Evolutionary conservation across 2,113 vertebrate genomes (phyloP), one percentile per base, ranked within the genome.

Genomic region (Callocephalon fimbriatum): DNA sequence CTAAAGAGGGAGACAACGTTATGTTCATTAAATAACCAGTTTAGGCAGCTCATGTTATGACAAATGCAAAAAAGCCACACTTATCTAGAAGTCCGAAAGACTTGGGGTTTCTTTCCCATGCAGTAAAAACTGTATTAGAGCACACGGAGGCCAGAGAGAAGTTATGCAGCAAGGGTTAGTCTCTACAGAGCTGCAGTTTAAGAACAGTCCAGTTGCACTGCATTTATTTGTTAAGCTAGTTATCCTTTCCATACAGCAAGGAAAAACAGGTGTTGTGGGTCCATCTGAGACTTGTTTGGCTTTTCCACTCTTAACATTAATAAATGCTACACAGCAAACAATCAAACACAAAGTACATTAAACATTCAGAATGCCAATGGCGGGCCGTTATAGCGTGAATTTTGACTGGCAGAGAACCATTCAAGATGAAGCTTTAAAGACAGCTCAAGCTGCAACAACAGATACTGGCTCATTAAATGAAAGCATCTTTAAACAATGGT

Each of bases 401-500:
- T 97, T 92, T 92, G 74, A 95, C 92, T 93, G 96, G 92, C 93
- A 96, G 54, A 95, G 90, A 98, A 87, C 53, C 56, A 88, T 82
- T 97, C 72, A 92, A 92, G 77, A 77, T 88, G 84, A 95, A 95
- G 92, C 78, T 88, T 85, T 80, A 50, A 86, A 93, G 93, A 96
- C 86, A 97, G 96, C 95, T 95, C 96, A 96, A 96, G 91, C 58
- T 95, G 79, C 88, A 93, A 65, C 74, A 93, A 90, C 88, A 95
- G 90, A 95, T 95, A 95, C 85, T 93, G 96, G 91, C 87, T 97
- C 85, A 92, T 84, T 92, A 97, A 97, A 97, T 81, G 65, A 91
- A 81, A 98, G 91, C 50, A 94, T 96, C 94, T 90, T 97, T 95
- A 74, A 96, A 93, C 48, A 86, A 84, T 20, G 56, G 62, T 67